Evolutionary conservation across 2,113 vertebrate genomes (phyloP).

Genomic region (Capra hircus): DNA sequence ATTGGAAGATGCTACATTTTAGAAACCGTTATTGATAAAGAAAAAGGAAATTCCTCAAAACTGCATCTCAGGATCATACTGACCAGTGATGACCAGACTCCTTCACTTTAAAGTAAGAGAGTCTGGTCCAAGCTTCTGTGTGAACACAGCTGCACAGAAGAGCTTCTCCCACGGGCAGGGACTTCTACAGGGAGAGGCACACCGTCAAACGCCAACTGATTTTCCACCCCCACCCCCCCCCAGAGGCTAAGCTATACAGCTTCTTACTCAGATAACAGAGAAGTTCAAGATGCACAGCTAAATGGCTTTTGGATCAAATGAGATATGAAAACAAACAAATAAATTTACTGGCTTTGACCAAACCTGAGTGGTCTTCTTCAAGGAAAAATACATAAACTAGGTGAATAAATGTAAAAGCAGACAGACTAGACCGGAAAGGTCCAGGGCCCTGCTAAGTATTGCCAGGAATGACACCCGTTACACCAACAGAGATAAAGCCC

Average conservation of each 20-base stretch:
- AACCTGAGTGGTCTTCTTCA: not conserved
- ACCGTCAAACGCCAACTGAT: rapidly evolving
- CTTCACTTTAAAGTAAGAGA: not conserved
- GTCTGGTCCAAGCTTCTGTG: too few species aligned
- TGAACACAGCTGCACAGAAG: not conserved
- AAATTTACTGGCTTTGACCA: not conserved
- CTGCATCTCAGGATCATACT: not conserved
- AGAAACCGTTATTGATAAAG: not conserved
- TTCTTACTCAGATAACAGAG: not conserved
- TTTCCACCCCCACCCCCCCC: rapidly evolving
- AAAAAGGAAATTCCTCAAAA: not conserved
- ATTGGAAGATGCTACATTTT: not conserved
- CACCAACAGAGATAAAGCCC: not conserved
- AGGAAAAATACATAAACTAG: not conserved
- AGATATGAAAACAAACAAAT: not conserved
- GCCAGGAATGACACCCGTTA: not conserved
- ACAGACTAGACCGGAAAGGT: not conserved
- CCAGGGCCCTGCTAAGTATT: not conserved
- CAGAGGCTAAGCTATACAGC: not conserved
- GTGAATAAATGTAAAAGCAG: not conserved
- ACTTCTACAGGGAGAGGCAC: not conserved
- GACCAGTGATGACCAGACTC: not conserved
- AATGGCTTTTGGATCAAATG: not conserved
- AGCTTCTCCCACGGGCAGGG: not conserved
- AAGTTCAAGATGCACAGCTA: not conserved